Evolutionary conservation across 2,113 vertebrate genomes (phyloP), one percentile per base, ranked within the genome.

Genomic region (Amazona guildingii): DNA sequence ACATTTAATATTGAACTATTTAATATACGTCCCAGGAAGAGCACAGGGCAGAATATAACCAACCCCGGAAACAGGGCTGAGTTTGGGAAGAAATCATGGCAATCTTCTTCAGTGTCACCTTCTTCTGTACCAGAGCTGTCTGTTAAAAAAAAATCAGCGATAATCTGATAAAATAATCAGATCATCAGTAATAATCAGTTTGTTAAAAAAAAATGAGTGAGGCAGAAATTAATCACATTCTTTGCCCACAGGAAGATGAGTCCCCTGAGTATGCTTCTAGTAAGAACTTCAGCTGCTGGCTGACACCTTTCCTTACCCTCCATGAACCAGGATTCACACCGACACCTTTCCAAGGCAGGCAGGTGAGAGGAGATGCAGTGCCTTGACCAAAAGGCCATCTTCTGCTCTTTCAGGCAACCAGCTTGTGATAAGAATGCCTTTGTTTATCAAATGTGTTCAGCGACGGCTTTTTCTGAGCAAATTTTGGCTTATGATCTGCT

Each of bases 401-500:
- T 79, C 55, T 46, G 21, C 13, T 74, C 16, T 61, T 90, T 86
- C 31, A 51, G 54, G 31, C 59, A 87, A 62, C 13, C 21, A 70
- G 12, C 27, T 57, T 52, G 48, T 64, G 61, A 70, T 86, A 78
- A 86, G 51, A 61, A 79, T 11, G 3, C 25, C 43, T 83, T 87
- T 28, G 57, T 72, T 73, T 41, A 66, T 57, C 57, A 70, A 35
- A 29, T 43, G 7, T 74, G 33, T 61, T 68, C 25, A 39, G 31
- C 21, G 16, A 57, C 29, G 31, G 17, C 11, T 91, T 93, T 87
- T 87, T 80, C 70, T 69, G n/a, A 59, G 54, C 41, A 87, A 83
- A 91, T 9, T 91, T 76, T 74, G 61, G 6, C 49, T 91, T 87
- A 63, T 62, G 59, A 15, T 76, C 44, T 83, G n/a, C 74, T 90